Percentiles rank a stretch among this genome's conserved stretches.
Conservation (phyloP, 1,140 invertebrate species). For the Drosophila erecta region DNA sequence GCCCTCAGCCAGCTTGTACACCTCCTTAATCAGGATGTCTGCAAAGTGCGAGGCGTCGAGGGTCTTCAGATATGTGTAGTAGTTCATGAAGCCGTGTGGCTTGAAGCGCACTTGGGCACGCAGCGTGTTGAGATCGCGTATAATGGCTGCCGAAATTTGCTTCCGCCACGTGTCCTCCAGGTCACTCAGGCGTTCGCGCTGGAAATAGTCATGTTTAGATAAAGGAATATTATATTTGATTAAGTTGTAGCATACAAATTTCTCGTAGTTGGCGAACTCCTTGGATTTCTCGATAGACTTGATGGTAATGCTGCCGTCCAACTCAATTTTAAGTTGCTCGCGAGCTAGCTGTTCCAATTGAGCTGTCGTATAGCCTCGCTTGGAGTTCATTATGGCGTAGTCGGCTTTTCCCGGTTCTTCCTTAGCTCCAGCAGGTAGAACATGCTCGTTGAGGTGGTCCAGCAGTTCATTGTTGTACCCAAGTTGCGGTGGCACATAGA, state of each 20-base stretch:
- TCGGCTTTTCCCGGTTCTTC: constrained; percentile 10
- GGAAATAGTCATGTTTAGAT: not conserved
- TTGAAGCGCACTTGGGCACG: constrained; percentile 85
- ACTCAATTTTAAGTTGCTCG: constrained; percentile 89
- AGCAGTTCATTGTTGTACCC: constrained; percentile 88
- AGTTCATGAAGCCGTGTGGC: constrained; percentile 84
- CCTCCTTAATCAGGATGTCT: constrained; percentile 88
- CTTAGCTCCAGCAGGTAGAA: constrained; percentile 46
- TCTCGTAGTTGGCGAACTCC: constrained; percentile 83
- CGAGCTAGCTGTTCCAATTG: constrained; percentile 86
- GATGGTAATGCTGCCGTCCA: constrained; percentile 87
- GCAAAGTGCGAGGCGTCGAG: constrained; percentile 88
- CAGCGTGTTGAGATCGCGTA: constrained; percentile 88
- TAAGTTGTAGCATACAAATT: constrained; percentile 62
- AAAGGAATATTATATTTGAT: not conserved
- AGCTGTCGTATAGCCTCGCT: constrained; percentile 85
- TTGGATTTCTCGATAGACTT: constrained; percentile 87
- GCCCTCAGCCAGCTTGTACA: constrained; percentile 88
- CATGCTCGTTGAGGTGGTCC: constrained; percentile 86
- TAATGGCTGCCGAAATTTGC: constrained; percentile 87
- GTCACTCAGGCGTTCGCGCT: constrained; percentile 86
- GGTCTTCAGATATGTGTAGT: constrained; percentile 90
- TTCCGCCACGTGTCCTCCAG: constrained; percentile 89
- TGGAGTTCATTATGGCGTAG: constrained; percentile 84
- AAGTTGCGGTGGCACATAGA: constrained; percentile 85